Evolutionary conservation across 2,888 invertebrate genomes (phyloP).

Genomic region (Apodemia duryi): DNA sequence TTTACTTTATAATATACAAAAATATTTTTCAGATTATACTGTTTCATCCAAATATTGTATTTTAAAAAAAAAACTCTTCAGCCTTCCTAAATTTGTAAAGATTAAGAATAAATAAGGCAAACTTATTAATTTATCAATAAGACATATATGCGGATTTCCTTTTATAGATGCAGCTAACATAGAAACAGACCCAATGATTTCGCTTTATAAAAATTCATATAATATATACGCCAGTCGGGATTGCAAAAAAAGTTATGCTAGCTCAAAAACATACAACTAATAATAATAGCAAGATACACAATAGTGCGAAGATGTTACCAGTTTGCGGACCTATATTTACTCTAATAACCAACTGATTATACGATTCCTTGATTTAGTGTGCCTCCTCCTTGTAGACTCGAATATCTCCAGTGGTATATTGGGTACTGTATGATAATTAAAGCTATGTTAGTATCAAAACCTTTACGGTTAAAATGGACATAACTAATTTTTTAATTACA

Average conservation of each 20-base stretch:
- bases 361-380: slow-evolving; percentile 78
- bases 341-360: slow-evolving; percentile 80
- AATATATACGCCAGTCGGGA: too few species aligned
- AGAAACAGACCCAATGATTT: too few species aligned
- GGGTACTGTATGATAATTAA: slow-evolving; percentile 79
- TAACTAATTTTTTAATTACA: neutral
- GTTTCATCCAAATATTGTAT: too few species aligned
- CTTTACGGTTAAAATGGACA: slow-evolving; percentile 21
- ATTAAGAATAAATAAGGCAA: too few species aligned
- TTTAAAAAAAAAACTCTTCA: too few species aligned
- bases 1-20: too few species aligned
- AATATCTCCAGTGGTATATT: slow-evolving; percentile 79
- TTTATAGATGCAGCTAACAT: too few species aligned
- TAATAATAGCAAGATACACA: neutral
- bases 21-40: too few species aligned
- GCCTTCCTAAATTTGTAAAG: too few species aligned
- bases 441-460: slow-evolving; percentile 65
- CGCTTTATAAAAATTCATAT: too few species aligned
- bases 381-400: slow-evolving; percentile 77
- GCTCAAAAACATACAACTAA: neutral
- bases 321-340: slow-evolving; percentile 40
- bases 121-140: too few species aligned
- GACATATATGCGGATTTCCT: too few species aligned
- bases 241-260: neutral
- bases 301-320: slow-evolving; percentile 14